A percentile compares a stretch with the other conserved stretches of the same genome.
These are phyloP conservation scores for Penaeus japonicus DNA, from an alignment of 1,140 invertebrate genomes.

Conservation along the genomic window DNA sequence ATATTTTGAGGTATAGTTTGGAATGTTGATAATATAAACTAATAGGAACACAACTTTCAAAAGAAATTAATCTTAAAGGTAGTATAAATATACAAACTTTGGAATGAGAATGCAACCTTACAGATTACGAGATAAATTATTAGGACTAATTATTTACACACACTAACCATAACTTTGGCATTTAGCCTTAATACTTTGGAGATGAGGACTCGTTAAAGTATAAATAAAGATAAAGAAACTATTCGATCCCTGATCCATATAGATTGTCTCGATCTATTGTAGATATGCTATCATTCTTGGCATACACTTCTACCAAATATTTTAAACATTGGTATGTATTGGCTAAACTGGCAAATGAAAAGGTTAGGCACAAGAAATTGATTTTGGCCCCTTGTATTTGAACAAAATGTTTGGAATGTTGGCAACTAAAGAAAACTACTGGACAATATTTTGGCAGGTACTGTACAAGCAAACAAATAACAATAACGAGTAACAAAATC, in stretches of 20 bases:
- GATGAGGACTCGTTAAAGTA: constrained; percentile 32
- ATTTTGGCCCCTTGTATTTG: constrained; percentile 55
- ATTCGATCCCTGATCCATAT: constrained; percentile 47
- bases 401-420: constrained; percentile 53
- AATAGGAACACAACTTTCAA: constrained; percentile 52
- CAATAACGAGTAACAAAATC: constrained; percentile 37
- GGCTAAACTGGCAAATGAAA: constrained; percentile 20
- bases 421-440: constrained; percentile 56
- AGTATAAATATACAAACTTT: constrained; percentile 51
- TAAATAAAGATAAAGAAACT: constrained; percentile 31
- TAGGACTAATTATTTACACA: constrained; percentile 48
- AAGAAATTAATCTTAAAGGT: constrained; percentile 13
- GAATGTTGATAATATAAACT: constrained; percentile 40
- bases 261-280: constrained; percentile 40
- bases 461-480: constrained; percentile 53
- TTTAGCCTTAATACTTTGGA: constrained; percentile 52
- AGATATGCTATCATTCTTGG: constrained; percentile 54
- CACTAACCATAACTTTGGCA: constrained; percentile 55
- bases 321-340: not conserved
- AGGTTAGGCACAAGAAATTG: constrained; percentile 53
- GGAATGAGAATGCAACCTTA: constrained; percentile 54
- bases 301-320: not conserved
- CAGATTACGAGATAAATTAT: constrained; percentile 50
- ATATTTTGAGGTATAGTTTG: constrained; percentile 35
- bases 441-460: constrained; percentile 55